Evolutionary conservation across 2,797 vertebrate genomes (phyloP), one percentile per base, ranked within the genome.

Genomic region (Hydrolagus colliei): DNA sequence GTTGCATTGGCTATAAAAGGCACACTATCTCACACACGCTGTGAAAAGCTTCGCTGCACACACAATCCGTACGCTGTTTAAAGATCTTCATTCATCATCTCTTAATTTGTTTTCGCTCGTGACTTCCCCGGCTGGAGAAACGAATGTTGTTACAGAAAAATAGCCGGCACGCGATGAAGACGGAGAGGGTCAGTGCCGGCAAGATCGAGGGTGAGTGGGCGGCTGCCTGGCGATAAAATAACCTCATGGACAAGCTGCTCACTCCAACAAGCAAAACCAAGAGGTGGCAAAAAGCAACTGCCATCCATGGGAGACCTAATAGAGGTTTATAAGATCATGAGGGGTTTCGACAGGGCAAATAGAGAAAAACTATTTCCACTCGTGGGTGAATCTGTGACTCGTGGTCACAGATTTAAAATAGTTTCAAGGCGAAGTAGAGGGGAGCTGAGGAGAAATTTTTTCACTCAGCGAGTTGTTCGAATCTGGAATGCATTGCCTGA

Each of bases 101-200:
- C 91, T 91, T 91, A 94, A 92, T 95, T 95, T 94, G 94, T 95
- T 95, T 95, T 93, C 86, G 89, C 92, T 92, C 78, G 87, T 90
- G 89, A 90, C 92, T 84, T 93, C 88, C 93, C 41, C 41, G 41
- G 93, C 92, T 93, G 91, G 91, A 87, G 41, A 6, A 89, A 91
- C 65, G 88, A 92, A 86, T 95, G 91, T 94, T 94, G 91, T 94
- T 91, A 87, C 86, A 93, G 92, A 91, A 91, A 92, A 73, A 89
- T 52, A 41, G 65, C 71, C 32, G 20, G 65, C 65, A 71, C 79
- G 68, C 79, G 71, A 41, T 63, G 32, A 61, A 32, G 62, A 71
- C 9, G 9, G 68, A 63, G 79, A 84, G 71, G 67, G 79, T 67
- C 67, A 18, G 63, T 84, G 65, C 1, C 9, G 71, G 32, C 32